These are phyloP conservation scores for Brachycybe producta DNA, from an alignment of 2,888 invertebrate species.

Conservation along the genomic window DNA sequence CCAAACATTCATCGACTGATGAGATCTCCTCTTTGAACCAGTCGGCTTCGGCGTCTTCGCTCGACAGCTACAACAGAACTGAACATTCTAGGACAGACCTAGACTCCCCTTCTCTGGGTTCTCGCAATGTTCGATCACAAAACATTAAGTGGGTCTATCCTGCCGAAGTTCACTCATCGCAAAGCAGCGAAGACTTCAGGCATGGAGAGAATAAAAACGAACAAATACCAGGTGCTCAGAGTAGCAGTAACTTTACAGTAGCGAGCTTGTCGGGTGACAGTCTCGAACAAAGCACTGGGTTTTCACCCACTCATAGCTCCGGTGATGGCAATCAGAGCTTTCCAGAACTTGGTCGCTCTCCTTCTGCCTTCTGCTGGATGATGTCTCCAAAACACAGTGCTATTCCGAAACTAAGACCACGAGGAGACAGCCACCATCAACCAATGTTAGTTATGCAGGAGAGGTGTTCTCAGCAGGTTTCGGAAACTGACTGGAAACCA, in stretches of 20 bases:
- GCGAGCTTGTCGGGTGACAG: slow-evolving; percentile 20
- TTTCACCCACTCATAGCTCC: slow-evolving; percentile 21
- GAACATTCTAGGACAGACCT: slow-evolving; percentile 51
- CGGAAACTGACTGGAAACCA: background rate
- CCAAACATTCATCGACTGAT: slow-evolving; percentile 58
- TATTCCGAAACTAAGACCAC: background rate
- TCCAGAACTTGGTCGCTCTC: slow-evolving; percentile 24
- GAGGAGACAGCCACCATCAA: background rate
- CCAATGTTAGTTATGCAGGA: background rate
- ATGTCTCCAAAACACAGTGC: background rate
- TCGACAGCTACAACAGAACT: slow-evolving; percentile 56
- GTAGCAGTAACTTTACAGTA: slow-evolving; percentile 8
- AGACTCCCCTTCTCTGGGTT: slow-evolving; percentile 41
- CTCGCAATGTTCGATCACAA: slow-evolving; percentile 32
- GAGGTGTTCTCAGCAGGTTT: background rate
- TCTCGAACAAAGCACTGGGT: slow-evolving; percentile 18
- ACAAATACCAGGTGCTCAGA: background rate
- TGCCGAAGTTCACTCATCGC: slow-evolving; percentile 41
- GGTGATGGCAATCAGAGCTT: slow-evolving; percentile 15
- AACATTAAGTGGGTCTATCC: slow-evolving; percentile 44
- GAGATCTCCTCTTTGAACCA: slow-evolving; percentile 68
- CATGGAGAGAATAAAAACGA: background rate
- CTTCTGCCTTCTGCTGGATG: slow-evolving; percentile 20
- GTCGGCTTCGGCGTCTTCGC: slow-evolving; percentile 68
- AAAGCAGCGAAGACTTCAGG: slow-evolving; percentile 9